Evolutionary conservation across 2,888 invertebrate species (phyloP), one percentile per base, ranked within the genome.

Genomic region (Rhimphoctona megacephalus): DNA sequence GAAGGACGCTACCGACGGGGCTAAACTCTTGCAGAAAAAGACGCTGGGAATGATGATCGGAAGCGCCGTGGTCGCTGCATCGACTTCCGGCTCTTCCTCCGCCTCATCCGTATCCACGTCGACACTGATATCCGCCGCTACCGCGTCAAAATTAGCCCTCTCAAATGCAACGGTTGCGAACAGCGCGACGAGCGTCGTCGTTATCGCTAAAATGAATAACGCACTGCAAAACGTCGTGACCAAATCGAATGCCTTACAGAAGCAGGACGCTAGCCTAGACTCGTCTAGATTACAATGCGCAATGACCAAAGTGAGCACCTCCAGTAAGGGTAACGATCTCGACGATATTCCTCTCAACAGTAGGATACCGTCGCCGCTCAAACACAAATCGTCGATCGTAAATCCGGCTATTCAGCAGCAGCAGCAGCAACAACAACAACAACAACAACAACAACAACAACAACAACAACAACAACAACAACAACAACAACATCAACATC

Each of bases 1-100:
- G 88, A 96, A 96, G 91, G 95, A 94, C 1, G 90, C 90, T 30
- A 91, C 92, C 30, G 94, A 94, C 54, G 93, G 93, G 25, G 93
- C 92, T 88, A 94, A 94, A 79, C 85, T 94, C 33, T 83, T 94
- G 87, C 94, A 94, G 86, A 94, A 94, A 88, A 94, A 94, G 85
- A 92, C 94, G 7, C 83, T 94, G 73, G 93, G 91, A 85, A 92
- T 93, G 94, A 92, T 94, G 81, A 92, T 94, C 84, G 92, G 92
- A 3, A 66, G 83, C 11, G 25, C 64, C 5, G 25, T 64, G 2
- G 46, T 11, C n/a, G 64, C 69, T 17, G 70, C 70, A 0, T 46
- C 70, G 19, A 64, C 70, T 25, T 79, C 78, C 25, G 52, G 52
- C 17, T 33, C 52, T 2, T 52, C 78, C 3, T 36, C 67, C 36